These are phyloP conservation scores for Galleria mellonella DNA, from an alignment of 1,140 invertebrate species.

Conservation along the genomic window DNA sequence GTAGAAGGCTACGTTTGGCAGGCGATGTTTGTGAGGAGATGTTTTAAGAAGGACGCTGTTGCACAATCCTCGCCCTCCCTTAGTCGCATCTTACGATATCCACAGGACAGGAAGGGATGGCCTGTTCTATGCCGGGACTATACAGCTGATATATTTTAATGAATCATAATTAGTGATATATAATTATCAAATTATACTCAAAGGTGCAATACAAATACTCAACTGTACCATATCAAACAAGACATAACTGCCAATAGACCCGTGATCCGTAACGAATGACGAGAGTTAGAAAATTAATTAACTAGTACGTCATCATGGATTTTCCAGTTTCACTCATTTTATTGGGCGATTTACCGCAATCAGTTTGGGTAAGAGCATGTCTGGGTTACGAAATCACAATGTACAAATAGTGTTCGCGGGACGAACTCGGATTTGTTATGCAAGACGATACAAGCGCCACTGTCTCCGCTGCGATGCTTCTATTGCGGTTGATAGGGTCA, in stretches of 20 bases:
- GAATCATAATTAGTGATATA: not conserved
- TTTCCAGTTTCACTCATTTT: constrained; percentile 27
- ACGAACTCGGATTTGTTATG: constrained; percentile 16
- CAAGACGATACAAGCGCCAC: constrained; percentile 18
- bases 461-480: too few species aligned
- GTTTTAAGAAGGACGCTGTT: too few species aligned
- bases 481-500: too few species aligned
- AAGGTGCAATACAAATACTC: too few species aligned
- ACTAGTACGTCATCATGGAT: constrained; percentile 2
- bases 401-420: constrained; percentile 18
- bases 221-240: not conserved
- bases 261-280: not conserved
- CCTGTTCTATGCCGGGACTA: too few species aligned
- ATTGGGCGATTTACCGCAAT: constrained; percentile 36
- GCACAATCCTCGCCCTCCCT: too few species aligned
- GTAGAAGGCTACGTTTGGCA: too few species aligned
- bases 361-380: constrained; percentile 40
- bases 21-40: too few species aligned
- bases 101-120: too few species aligned
- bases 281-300: constrained; percentile 1
- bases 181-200: not conserved
- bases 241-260: not conserved
- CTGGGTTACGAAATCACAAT: constrained; percentile 34
- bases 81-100: too few species aligned
- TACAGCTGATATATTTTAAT: too few species aligned